These are phyloP conservation scores for Tholera decimalis DNA, from an alignment of 2,888 invertebrate species.

Conservation along the genomic window DNA sequence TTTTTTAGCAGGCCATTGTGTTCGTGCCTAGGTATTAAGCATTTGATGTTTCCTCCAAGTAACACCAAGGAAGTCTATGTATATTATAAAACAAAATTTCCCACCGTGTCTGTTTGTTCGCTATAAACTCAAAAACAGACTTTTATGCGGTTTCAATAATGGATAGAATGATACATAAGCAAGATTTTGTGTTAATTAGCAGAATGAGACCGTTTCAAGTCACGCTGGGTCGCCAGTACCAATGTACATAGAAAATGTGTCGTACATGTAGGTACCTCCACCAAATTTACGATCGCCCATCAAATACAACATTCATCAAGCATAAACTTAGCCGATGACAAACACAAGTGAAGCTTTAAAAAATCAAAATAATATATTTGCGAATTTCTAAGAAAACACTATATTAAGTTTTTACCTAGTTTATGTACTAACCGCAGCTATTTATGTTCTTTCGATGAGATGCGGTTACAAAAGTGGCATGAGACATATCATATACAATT, in stretches of 20 bases:
- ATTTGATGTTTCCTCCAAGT: neutral
- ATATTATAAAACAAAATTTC: too few species aligned
- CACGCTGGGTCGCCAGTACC: too few species aligned
- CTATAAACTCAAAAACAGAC: too few species aligned
- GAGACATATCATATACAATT: conserved; percentile 11
- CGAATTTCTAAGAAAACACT: neutral
- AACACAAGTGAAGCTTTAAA: neutral
- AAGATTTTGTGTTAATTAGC: too few species aligned
- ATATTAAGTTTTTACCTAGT: neutral
- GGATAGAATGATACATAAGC: too few species aligned
- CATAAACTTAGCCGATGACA: neutral
- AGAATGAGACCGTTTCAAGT: too few species aligned
- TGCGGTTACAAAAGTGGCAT: conserved; percentile 17
- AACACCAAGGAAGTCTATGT: too few species aligned
- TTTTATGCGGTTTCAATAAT: too few species aligned
- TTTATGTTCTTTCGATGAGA: conserved; percentile 30
- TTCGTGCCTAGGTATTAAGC: neutral
- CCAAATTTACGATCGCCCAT: neutral
- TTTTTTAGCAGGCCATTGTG: neutral
- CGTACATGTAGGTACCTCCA: too few species aligned
- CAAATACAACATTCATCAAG: neutral
- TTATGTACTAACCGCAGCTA: conserved; percentile 23
- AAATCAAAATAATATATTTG: conserved; percentile 1
- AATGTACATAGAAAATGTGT: too few species aligned
- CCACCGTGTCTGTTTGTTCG: too few species aligned